Evolutionary conservation across 2,888 invertebrate genomes (phyloP), one percentile per base, ranked within the genome.

Genomic region (Actias luna): DNA sequence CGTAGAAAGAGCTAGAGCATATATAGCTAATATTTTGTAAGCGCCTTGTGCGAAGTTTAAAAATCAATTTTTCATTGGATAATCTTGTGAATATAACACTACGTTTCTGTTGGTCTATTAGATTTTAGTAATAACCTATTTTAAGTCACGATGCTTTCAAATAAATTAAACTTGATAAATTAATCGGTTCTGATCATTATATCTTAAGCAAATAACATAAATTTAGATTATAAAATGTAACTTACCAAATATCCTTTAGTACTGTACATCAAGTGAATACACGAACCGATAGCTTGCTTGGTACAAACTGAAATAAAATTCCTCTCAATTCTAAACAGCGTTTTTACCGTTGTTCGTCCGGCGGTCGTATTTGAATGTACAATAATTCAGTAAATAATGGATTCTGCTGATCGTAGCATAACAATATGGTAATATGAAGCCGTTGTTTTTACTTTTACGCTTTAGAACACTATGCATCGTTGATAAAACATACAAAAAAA

Each of bases 311-410:
- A 78, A 74, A 72, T 63, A 63, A 69, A 71, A 68, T n/a, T 50
- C 55, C 59, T 62, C 59, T 65, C 36, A 61, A 61, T 68, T 66
- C 62, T 18, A 35, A 62, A 60, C 60, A 58, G 69, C 58, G 66
- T 67, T 61, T 64, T 61, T 42, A 58, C 60, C 65, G 31, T 63
- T 69, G 31, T 62, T 68, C 65, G 67, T 59, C 18, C 57, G 59
- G 33, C 52, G 31, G 58, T 63, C 60, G 57, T 39, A 58, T 62
- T 73, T 67, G 73, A 27, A 52, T 29, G 27, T 27, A 29, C 27
- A 80, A 82, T 78, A 68, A 74, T 73, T 72, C 66, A 71, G 65
- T 85, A 82, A 83, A 85, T 86, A 74, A 86, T 81, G 74, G 71
- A 82, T 81, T 64, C 64, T 65, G 68, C 66, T 68, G 74, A 70